Conservation (phyloP, 2,888 invertebrate species). For the Micoletzkya japonica region DNA sequence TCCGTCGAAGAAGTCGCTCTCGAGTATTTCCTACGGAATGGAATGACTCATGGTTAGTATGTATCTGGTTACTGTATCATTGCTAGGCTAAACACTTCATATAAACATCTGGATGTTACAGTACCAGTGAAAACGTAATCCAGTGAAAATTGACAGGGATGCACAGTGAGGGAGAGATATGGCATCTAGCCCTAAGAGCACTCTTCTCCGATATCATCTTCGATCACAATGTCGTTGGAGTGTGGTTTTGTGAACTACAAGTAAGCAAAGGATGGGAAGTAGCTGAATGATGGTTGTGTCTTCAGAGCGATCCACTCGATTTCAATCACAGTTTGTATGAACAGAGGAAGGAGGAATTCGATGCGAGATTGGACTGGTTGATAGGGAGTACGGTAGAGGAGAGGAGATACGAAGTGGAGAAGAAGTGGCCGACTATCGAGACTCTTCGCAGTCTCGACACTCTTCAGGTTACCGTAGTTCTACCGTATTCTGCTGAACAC, state of each 20-base stretch:
- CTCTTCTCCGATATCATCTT: constrained; percentile 21
- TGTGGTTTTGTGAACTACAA: constrained; percentile 26
- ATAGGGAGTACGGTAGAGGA: neutral
- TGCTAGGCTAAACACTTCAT: neutral
- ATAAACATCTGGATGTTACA: neutral
- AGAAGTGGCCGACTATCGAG: neutral
- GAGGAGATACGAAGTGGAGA: neutral
- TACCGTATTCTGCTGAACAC: neutral
- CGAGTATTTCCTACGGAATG: constrained; percentile 2
- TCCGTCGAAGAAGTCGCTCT: constrained; percentile 16
- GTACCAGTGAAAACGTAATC: neutral
- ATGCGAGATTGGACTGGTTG: constrained; percentile 16
- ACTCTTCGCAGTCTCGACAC: neutral
- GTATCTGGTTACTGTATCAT: neutral
- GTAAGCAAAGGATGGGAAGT: neutral
- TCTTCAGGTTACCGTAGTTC: neutral
- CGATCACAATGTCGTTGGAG: neutral
- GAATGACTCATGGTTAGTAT: constrained; percentile 11
- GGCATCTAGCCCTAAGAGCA: constrained; percentile 11
- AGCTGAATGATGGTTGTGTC: neutral
- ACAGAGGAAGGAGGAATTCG: constrained; percentile 19
- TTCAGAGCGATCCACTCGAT: constrained; percentile 11
- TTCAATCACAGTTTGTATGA: constrained; percentile 11
- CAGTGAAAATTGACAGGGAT: neutral
- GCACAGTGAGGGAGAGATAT: constrained; percentile 21